phyloP scores from a whole-genome alignment of 2,888 invertebrate species.

The Strigamia transsilvanica region DNA sequence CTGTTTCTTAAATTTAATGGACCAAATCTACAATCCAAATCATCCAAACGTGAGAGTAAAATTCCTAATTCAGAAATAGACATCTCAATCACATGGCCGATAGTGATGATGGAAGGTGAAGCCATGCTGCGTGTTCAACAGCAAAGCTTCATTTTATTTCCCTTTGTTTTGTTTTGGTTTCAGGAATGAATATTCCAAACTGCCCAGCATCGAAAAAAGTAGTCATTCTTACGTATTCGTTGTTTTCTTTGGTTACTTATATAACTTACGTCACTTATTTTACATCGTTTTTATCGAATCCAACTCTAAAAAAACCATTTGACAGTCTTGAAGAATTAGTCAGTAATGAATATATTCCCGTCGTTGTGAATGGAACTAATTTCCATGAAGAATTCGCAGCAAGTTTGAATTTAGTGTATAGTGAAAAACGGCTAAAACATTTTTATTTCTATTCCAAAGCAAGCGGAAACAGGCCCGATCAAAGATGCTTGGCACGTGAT shows the following conservation, averaged over 20 bases:
- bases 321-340: neutral
- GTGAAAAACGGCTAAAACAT: neutral
- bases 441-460: neutral
- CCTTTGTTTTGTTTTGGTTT: neutral
- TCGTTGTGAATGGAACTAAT: neutral
- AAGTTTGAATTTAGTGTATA: neutral
- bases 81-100: neutral
- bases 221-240: neutral
- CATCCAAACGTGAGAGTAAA: neutral
- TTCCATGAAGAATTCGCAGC: neutral
- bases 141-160: neutral
- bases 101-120: neutral
- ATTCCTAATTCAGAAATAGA: neutral
- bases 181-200: neutral
- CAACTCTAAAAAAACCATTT: neutral
- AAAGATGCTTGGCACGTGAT: neutral
- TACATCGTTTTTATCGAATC: neutral
- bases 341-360: neutral
- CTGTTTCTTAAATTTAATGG: neutral
- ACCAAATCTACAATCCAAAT: neutral
- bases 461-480: neutral
- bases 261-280: neutral
- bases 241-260: neutral
- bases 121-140: neutral
- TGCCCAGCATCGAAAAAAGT: neutral